Evolutionary conservation across 2,888 invertebrate species (phyloP), one percentile per base, ranked within the genome.

Genomic region (Gasteruption jaculator): DNA sequence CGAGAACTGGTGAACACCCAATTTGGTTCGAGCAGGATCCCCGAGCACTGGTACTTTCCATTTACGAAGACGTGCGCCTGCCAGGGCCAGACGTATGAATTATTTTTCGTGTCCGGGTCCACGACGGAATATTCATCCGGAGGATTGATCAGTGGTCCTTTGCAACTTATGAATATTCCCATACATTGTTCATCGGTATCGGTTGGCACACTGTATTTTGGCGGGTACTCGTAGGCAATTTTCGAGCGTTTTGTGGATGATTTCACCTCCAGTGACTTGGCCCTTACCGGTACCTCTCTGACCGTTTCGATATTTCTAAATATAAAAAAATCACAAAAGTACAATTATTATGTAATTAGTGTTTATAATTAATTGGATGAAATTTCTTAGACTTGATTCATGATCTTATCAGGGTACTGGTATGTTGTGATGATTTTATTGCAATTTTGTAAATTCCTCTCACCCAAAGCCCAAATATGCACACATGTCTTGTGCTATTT

Each of bases 11-110:
- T 70, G 42, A 88, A 60, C 38, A 87, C 74, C 85, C 87, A 87
- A 12, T 79, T 70, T 3, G 73, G 60, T 50, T 83, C 78, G 29
- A 90, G 63, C 40, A 90, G 71, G 22, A 82, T 75, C 4, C 86
- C 88, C 30, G 81, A 75, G 59, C 89, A 88, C 56, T 72, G 77
- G 48, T 83, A 82, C 43, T 72, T 64, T 3, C 90, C 89, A 58
- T 88, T 80, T 1, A 78, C 73, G 64, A 79, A 85, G 37, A 91
- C 73, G 54, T 83, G 82, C 0, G 81, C 86, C 56, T 81, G 71
- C 89, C 89, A 90, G 0, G 87, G 85, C 77, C 82, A 81, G 43
- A 71, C 53, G 52, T 73, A 72, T 19, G 64, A 57, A 20, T 63
- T 25, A 25, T 45, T 50, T 19, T 50, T 47, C 14, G 50, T 54